Base-by-base conservation (phyloP, 2,797 vertebrate species). In the Hephaestus fuliginosus region DNA sequence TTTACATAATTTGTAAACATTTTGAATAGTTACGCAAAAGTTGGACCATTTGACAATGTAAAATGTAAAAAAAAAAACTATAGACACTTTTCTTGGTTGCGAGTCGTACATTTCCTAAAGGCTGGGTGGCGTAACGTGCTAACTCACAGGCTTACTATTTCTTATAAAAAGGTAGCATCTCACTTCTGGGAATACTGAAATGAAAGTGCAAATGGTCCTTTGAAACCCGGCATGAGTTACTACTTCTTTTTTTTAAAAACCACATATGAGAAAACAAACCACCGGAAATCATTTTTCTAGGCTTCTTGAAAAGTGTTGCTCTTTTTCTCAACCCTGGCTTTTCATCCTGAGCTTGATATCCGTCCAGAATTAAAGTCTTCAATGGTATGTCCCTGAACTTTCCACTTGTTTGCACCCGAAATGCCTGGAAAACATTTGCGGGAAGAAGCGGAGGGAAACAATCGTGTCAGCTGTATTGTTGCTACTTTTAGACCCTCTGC, bases 401-500 rank as follows among this genome's bases (percentile, higher is more conserved):
- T 86, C 64, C 75, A 70, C 41, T 82, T 81, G 83, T 86, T 87
- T 84, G 79, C 52, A 36, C 52, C 41, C 56, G 28, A 17, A 82
- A 56, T 52, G 72, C 61, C 70, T 86, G 86, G 79, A 85, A 87
- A 87, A 87, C 81, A 80, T 89, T 62, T 76, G 55, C 36, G 20
- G 62, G 64, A 67, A 66, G 66, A 61, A 70, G 68, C 3, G 1
- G 22, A 2, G 41, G 76, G 69, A 70, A 85, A 77, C 82, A 83
- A 70, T 74, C 62, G 9, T 69, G 80, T 85, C 81, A 86, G 84
- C 82, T 82, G 69, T 30, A 20, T 66, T 64, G 87, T 76, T 85
- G 76, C 83, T 88, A 86, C 81, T 89, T 90, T 88, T 87, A 87
- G 82, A 85, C 12, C n/a, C 66, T 66, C 64, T 55, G 4, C 20